phyloP scores from a whole-genome alignment of 1,140 invertebrate genomes.

The Tetramorium alpestre region DNA sequence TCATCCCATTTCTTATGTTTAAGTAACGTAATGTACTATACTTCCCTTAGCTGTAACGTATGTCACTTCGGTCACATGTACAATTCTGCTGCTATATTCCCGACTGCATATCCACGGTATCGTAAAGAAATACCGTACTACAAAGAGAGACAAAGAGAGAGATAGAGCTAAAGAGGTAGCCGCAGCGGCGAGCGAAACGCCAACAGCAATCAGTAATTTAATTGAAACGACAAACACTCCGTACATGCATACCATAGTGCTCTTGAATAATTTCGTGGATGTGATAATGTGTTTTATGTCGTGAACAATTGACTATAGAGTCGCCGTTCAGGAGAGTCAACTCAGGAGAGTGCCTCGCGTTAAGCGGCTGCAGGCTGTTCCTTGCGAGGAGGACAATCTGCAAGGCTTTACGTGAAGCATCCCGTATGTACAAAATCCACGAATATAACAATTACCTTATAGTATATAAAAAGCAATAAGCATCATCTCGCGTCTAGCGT shows the following conservation, averaged over 20 bases:
- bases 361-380: neutral
- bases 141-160: neutral
- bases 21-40: slow-evolving; percentile 65
- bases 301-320: slow-evolving; percentile 66
- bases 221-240: slow-evolving; percentile 41
- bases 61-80: slow-evolving; percentile 15
- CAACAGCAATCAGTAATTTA: slow-evolving; percentile 40
- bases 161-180: neutral
- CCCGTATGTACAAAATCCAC: slow-evolving; percentile 21
- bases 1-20: slow-evolving; percentile 59
- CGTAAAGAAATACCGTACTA: slow-evolving; percentile 10
- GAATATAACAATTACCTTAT: slow-evolving; percentile 38
- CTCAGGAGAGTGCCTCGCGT: slow-evolving; percentile 26
- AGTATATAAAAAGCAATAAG: slow-evolving; percentile 71
- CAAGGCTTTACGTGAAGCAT: neutral
- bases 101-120: slow-evolving; percentile 27
- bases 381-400: neutral
- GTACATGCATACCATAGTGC: slow-evolving; percentile 50
- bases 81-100: slow-evolving; percentile 36
- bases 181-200: slow-evolving; percentile 13
- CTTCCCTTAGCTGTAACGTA: slow-evolving; percentile 41
- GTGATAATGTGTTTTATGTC: slow-evolving; percentile 68
- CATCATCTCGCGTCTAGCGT: slow-evolving; percentile 35
- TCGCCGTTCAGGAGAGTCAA: slow-evolving; percentile 71
- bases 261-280: slow-evolving; percentile 63